Base-by-base conservation (phyloP, 2,113 vertebrate species). In the Chloebia gouldiae region DNA sequence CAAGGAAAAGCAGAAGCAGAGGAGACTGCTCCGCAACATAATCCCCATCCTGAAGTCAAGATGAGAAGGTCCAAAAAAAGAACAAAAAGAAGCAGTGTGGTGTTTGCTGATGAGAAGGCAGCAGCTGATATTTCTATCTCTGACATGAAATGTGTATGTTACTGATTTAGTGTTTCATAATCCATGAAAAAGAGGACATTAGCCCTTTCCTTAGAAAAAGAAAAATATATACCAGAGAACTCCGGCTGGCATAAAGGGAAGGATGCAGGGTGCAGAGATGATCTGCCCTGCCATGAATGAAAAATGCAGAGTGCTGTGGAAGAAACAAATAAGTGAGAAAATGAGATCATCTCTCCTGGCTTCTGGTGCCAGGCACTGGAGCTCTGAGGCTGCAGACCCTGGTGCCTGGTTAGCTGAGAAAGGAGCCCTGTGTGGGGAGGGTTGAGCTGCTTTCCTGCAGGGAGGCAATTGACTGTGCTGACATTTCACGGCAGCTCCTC, bases 51-150 rank as follows among this genome's bases (percentile, higher is more conserved):
- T 3, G 99, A 99, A 98, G 99, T 99, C 57, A 99, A 98, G 96
- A 97, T 99, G 93, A 98, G 99, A 87, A 98, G 97, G 88, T 98
- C 98, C 92, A 99, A 98, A 96, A 99, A 98, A 97, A 99, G 98
- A 96, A 98, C 97, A 92, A 99, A 99, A 97, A 98, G 99, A 94
- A 98, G 98, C 97, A 99, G 99, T 13, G 99, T 99, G 97, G 99
- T 99, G 88, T 99, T 99, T 83, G 98, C 99, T 40, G 98, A 98
- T 2, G 99, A 99, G 97, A 99, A 99, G 96, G 27, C 90, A 0
- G 53, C 90, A 5, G 94, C 96, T 6, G 98, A 98, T 33, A 77
- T 96, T 89, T 93, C 97, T 4, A 1, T 95, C 85, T 94, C 97
- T 7, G 97, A 98, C 24, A 86, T 96, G 84, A 98, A 98, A 97